phyloP scores from a whole-genome alignment of 23 tunicate species.

The Ascidia mentula region DNA sequence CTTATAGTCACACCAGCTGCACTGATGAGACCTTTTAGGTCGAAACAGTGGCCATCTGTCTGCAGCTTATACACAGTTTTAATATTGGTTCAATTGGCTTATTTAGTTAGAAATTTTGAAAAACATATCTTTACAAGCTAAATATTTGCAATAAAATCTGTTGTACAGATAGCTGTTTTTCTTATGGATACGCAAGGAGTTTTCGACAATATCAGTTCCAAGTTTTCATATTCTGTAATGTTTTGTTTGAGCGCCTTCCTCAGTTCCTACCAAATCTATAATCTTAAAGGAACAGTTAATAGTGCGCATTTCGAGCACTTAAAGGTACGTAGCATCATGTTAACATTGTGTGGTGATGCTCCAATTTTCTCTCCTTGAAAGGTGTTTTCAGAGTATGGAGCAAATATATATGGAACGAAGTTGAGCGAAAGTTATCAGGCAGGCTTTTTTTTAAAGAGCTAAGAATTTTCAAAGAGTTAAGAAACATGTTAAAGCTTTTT shows the following conservation, averaged over 20 bases:
- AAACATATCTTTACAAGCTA: too few relatives aligned
- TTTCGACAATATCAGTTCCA: background rate
- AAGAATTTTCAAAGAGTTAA: too few relatives aligned
- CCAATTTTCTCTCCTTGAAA: background rate
- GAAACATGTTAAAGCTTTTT: too few relatives aligned
- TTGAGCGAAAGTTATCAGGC: background rate
- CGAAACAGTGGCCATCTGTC: too few relatives aligned
- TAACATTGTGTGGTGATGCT: background rate
- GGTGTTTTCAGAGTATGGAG: background rate
- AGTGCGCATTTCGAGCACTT: background rate
- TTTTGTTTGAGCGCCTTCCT: background rate
- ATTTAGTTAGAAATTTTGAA: too few relatives aligned
- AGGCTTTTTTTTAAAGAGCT: too few relatives aligned
- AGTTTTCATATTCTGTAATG: background rate
- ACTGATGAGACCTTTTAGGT: too few relatives aligned
- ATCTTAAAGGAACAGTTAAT: background rate
- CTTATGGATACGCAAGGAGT: conserved; percentile 1
- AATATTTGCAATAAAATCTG: too few relatives aligned
- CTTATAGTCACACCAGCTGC: too few relatives aligned
- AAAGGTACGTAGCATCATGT: too few relatives aligned
- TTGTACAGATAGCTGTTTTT: background rate
- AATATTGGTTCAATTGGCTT: too few relatives aligned
- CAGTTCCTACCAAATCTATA: conserved; percentile 4
- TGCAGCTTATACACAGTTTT: too few relatives aligned
- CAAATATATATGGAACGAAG: background rate